phyloP scores from a whole-genome alignment of 2,797 vertebrate genomes.

The Sciaenops ocellatus region DNA sequence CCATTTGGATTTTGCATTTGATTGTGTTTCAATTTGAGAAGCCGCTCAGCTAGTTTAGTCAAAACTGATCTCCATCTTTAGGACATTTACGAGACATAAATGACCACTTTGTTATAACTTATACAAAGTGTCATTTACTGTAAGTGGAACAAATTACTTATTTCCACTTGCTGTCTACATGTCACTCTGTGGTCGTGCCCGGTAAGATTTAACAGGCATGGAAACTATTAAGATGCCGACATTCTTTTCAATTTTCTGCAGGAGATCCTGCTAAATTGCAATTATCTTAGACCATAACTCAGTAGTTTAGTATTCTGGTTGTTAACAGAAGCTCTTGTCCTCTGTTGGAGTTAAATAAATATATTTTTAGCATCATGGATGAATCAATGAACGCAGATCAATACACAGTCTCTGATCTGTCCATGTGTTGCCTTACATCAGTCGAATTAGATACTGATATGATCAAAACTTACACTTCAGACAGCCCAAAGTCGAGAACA shows the following conservation, averaged over 20 bases:
- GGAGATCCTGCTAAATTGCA: slow-evolving; percentile 6
- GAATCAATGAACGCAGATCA: slow-evolving; percentile 7
- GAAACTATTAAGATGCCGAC: neutral
- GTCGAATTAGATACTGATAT: slow-evolving; percentile 1
- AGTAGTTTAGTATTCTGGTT: slow-evolving; percentile 9
- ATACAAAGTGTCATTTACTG: slow-evolving; percentile 5
- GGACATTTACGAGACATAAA: slow-evolving; percentile 24
- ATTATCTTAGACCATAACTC: slow-evolving; percentile 10
- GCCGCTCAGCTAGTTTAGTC: neutral
- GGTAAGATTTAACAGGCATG: neutral
- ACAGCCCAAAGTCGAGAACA: neutral
- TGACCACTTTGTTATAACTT: slow-evolving; percentile 33
- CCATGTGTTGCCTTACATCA: neutral
- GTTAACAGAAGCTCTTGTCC: neutral
- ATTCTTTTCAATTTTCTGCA: slow-evolving; percentile 9
- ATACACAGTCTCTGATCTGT: neutral
- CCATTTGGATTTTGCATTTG: slow-evolving; percentile 20
- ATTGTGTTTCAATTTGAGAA: slow-evolving; percentile 37
- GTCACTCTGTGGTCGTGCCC: neutral
- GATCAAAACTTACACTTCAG: neutral
- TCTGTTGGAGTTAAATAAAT: slow-evolving; percentile 2
- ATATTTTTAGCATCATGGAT: slow-evolving; percentile 5
- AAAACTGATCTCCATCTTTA: slow-evolving; percentile 8
- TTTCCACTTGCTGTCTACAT: slow-evolving; percentile 14
- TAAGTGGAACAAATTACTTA: slow-evolving; percentile 29